A percentile compares a stretch with the other conserved stretches of the same genome.
Evolutionary conservation across 2,888 invertebrate genomes (phyloP).

Genomic region (Graphium colonna): DNA sequence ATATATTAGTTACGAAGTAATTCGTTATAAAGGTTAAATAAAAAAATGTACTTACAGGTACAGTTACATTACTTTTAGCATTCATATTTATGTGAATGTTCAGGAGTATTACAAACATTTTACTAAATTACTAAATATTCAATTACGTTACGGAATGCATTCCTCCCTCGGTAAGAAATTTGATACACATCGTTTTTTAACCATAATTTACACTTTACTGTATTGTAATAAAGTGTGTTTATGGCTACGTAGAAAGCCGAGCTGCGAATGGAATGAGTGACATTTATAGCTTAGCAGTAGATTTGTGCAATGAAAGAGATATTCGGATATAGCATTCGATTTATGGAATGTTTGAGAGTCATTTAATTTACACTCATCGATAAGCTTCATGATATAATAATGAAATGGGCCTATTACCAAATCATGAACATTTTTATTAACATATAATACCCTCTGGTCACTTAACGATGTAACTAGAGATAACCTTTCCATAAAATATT

Average conservation of each 20-base stretch:
- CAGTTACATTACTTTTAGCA: no score
- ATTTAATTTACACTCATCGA: neutral
- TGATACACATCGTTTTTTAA: neutral
- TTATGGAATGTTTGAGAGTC: neutral
- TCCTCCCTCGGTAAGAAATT: neutral
- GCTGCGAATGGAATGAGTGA: slow-evolving; percentile 7
- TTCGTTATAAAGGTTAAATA: no score
- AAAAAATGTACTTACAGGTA: no score
- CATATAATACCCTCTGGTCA: no score
- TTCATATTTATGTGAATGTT: no score
- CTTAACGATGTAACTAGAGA: no score
- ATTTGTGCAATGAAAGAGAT: slow-evolving; percentile 10
- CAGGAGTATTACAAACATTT: neutral
- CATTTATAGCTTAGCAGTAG: slow-evolving; percentile 8
- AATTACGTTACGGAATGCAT: neutral
- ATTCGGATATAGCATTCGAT: slow-evolving; percentile 3
- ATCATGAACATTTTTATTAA: no score
- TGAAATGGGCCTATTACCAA: no score
- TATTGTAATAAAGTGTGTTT: slow-evolving; percentile 6
- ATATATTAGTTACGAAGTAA: no score
- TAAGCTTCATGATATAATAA: no score
- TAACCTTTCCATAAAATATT: no score
- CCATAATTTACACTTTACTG: slow-evolving; percentile 1
- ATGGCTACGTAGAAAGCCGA: slow-evolving; percentile 3
- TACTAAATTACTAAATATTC: neutral